A percentile compares a stretch with the other conserved stretches of the same genome.
These are phyloP conservation scores for Conistra vaccinii DNA, from an alignment of 2,888 invertebrate species.

Conservation along the genomic window DNA sequence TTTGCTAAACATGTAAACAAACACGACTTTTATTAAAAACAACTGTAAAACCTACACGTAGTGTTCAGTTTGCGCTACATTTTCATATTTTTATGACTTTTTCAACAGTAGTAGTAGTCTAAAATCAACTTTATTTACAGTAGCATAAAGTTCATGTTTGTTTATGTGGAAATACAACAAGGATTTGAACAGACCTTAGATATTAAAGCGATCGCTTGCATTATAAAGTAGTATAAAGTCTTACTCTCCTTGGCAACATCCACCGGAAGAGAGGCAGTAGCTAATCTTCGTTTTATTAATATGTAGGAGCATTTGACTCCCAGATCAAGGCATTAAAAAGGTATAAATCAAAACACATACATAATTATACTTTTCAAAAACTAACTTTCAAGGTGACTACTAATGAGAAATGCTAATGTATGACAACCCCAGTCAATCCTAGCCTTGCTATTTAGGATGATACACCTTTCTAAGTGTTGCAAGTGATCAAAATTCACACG, in stretches of 20 bases:
- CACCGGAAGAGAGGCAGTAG: background rate
- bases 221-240: background rate
- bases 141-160: no score
- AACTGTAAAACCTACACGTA: no score
- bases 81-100: no score
- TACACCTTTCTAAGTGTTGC: constrained; percentile 64
- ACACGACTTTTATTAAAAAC: no score
- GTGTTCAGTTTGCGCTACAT: no score
- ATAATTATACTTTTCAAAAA: constrained; percentile 8
- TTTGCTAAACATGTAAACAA: no score
- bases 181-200: no score
- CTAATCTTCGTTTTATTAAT: background rate
- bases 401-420: constrained; percentile 48
- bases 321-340: background rate
- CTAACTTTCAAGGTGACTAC: constrained; percentile 29
- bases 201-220: background rate
- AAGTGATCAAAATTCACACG: constrained; percentile 47
- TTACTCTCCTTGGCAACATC: background rate
- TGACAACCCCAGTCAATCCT: constrained; percentile 4
- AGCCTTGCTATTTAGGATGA: constrained; percentile 65
- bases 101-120: no score
- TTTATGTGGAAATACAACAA: no score
- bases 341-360: background rate
- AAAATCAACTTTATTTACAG: no score
- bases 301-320: background rate